Evolutionary conservation across 2,888 invertebrate species (phyloP).

Genomic region (Lissocephala sabroskyi): DNA sequence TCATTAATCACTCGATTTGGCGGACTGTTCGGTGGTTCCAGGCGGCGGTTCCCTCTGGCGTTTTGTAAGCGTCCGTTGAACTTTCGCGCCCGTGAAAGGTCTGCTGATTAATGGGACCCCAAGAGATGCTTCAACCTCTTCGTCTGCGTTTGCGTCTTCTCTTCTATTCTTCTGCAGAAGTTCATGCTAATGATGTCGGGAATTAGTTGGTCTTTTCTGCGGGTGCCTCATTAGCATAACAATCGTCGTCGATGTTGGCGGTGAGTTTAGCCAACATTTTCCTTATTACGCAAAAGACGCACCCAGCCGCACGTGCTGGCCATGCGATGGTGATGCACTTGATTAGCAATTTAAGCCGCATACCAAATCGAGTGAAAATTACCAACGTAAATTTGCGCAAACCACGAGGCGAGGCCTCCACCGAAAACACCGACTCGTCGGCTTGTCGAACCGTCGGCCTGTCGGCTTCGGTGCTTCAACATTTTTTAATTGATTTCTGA

Average conservation of each 20-base stretch:
- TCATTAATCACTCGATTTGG: conserved; percentile 42
- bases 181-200: no score
- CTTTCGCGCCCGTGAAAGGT: conserved; percentile 35
- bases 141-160: not conserved
- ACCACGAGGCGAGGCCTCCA: conserved; percentile 19
- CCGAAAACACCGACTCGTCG: not conserved
- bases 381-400: conserved; percentile 63
- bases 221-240: conserved; percentile 55
- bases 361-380: conserved; percentile 56
- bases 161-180: not conserved
- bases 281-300: conserved; percentile 37
- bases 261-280: not conserved
- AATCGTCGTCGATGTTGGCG: conserved; percentile 20
- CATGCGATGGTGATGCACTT: conserved; percentile 19
- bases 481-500: conserved; percentile 56
- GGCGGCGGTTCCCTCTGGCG: not conserved
- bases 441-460: conserved; percentile 1
- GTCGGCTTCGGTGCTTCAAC: no score
- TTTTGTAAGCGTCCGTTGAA: conserved; percentile 42
- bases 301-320: conserved; percentile 33
- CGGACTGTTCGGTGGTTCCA: no score
- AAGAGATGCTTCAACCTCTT: conserved; percentile 4
- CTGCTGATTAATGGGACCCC: conserved; percentile 39
- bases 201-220: no score
- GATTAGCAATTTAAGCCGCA: conserved; percentile 41